Evolutionary conservation across 2,888 invertebrate species (phyloP).

Genomic region (Drosophila nigricruria): DNA sequence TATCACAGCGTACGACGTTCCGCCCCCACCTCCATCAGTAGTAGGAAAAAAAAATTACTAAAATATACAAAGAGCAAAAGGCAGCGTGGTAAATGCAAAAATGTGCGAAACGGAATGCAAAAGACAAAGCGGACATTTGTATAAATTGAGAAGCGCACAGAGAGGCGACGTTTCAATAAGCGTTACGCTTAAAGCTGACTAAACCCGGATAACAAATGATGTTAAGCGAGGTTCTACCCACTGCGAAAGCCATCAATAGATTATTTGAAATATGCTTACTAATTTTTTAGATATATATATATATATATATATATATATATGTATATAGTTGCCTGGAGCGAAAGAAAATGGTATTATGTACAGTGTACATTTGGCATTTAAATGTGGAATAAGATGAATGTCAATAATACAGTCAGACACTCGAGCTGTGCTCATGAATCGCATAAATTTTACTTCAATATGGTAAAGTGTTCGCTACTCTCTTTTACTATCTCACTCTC

Average conservation of each 20-base stretch:
- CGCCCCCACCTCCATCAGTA: background rate
- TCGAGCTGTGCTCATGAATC: constrained; percentile 20
- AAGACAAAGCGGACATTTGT: constrained; percentile 47
- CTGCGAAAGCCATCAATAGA: background rate
- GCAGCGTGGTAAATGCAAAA: constrained; percentile 46
- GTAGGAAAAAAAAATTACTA: constrained; percentile 44
- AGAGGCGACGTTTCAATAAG: constrained; percentile 32
- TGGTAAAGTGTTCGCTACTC: constrained; percentile 21
- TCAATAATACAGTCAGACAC: constrained; percentile 1
- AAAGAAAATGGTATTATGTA: background rate
- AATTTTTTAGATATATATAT: background rate
- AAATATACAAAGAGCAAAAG: constrained; percentile 60
- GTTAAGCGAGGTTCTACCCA: background rate
- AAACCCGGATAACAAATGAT: background rate
- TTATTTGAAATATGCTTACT: constrained; percentile 4
- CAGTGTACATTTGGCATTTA: background rate
- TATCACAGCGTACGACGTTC: constrained; percentile 13
- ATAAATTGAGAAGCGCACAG: constrained; percentile 51
- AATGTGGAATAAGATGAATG: constrained; percentile 2
- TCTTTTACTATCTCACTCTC: background rate
- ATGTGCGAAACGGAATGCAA: constrained; percentile 17
- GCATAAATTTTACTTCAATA: constrained; percentile 56
- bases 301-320: background rate
- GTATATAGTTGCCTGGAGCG: background rate
- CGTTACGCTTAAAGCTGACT: background rate